Evolutionary conservation across 2,888 invertebrate genomes (phyloP).

Genomic region (Tanaodytes sp.): DNA sequence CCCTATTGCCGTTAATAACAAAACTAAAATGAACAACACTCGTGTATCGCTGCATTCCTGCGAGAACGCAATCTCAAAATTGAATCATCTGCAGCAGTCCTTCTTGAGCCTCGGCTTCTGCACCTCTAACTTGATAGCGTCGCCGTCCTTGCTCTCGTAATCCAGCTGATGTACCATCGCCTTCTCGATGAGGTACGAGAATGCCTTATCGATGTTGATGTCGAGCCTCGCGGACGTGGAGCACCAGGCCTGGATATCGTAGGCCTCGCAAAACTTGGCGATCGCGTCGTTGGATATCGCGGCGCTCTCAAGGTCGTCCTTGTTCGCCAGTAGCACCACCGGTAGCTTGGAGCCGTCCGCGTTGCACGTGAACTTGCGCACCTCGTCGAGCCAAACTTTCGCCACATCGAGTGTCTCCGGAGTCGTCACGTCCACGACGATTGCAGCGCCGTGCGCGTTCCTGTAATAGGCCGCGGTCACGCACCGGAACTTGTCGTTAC

Average conservation of each 20-base stretch:
- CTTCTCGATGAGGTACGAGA: conserved; percentile 6
- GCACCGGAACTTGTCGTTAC: conserved; percentile 36
- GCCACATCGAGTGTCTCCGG: conserved; percentile 22
- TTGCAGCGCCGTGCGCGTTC: conserved; percentile 20
- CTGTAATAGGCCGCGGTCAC: conserved; percentile 28
- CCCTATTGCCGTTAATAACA: too few species aligned
- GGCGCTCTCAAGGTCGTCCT: conserved; percentile 9
- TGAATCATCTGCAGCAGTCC: conserved; percentile 2
- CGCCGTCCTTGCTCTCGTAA: not conserved
- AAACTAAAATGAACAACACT: too few species aligned
- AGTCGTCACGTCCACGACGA: conserved; percentile 36
- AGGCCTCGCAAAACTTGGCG: conserved; percentile 31
- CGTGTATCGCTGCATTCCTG: too few species aligned
- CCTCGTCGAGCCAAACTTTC: conserved; percentile 26
- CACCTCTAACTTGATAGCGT: conserved; percentile 4
- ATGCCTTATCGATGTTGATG: conserved; percentile 27
- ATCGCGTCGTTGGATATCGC: conserved; percentile 10
- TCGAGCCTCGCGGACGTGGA: conserved; percentile 28
- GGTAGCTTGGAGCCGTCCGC: conserved; percentile 26
- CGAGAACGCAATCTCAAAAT: too few species aligned
- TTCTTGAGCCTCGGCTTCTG: not conserved
- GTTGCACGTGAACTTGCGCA: conserved; percentile 1
- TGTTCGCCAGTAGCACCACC: conserved; percentile 42
- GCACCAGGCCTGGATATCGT: conserved; percentile 31
- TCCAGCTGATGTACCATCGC: not conserved